A percentile compares a stretch with the other conserved stretches of the same genome.
phyloP scores from a whole-genome alignment of 2,113 vertebrate genomes.

The Pteronura brasiliensis region DNA sequence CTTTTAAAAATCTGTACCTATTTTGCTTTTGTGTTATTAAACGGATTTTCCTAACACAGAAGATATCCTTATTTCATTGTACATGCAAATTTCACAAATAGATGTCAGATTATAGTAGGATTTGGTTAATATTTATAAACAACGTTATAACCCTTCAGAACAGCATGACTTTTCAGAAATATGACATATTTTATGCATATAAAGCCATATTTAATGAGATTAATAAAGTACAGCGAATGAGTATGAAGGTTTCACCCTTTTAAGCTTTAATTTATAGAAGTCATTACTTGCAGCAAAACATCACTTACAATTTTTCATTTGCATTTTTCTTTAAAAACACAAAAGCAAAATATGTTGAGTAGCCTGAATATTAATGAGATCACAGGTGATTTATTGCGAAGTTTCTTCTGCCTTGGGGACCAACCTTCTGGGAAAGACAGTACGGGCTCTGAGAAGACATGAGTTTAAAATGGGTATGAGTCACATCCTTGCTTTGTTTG shows the following conservation, averaged over 20 bases:
- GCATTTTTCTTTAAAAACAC: constrained; percentile 6
- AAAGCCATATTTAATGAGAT: constrained; percentile 35
- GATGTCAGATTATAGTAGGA: constrained; percentile 9
- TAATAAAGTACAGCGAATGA: neutral
- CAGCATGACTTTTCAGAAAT: neutral
- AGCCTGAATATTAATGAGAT: constrained; percentile 48
- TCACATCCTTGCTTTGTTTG: neutral
- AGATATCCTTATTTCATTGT: constrained; percentile 61
- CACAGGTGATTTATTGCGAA: neutral
- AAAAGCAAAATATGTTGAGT: constrained; percentile 39
- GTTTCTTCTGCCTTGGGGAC: constrained; percentile 25
- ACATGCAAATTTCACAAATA: constrained; percentile 35
- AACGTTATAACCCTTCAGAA: constrained; percentile 23
- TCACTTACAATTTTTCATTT: constrained; percentile 46
- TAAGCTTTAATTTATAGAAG: constrained; percentile 43
- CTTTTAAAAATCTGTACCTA: constrained; percentile 73
- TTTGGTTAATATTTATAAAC: neutral
- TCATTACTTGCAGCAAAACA: constrained; percentile 37
- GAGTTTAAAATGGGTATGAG: constrained; percentile 49
- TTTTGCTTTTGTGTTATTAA: constrained; percentile 76
- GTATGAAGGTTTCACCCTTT: neutral
- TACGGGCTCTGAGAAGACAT: constrained; percentile 52
- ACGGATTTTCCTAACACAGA: constrained; percentile 74
- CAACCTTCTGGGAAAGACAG: constrained; percentile 45
- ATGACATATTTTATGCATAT: constrained; percentile 2